Base-by-base conservation (phyloP, 2,797 vertebrate species). In the Balearica regulorum region DNA sequence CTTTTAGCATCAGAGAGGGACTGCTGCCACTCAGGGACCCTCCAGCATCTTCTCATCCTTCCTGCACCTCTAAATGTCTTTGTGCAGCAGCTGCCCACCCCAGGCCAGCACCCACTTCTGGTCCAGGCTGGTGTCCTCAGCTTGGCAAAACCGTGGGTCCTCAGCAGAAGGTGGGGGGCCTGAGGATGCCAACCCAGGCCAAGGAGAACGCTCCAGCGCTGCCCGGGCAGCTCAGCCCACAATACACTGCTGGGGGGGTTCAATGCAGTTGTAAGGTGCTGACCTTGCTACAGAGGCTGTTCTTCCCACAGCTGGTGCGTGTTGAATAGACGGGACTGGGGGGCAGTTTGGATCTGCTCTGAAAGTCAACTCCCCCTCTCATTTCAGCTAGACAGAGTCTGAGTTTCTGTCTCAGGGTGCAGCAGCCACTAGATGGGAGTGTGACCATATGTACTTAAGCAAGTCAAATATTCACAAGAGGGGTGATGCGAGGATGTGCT, bases 391-490 rank as follows among this genome's bases (percentile, higher is more conserved):
- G 17, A 58, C 78, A 55, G 35, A 9, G 14, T 11, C 26, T 2
- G 79, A 54, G 41, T 2, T 11, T 6, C 37, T 12, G 28, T 11
- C 54, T 33, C 46, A 20, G 53, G 4, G 20, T 15, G 75, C 6
- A 0, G 68, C 87, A 84, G 90, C 96, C 96, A 17, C 96, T 96
- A 97, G 96, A 84, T 96, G 96, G 96, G 90, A 94, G 95, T 95
- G 91, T 96, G 72, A 11, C 61, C 82, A 12, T 33, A 41, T 0
- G 16, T 3, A 69, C 53, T 6, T 16, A 8, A 3, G 60, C 35
- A 37, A 48, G 5, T 6, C 41, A 29, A 19, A 1, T 0, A 9
- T 15, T 61, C 10, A 4, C 6, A n/a, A 4, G 28, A 3, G 44
- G 53, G 25, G 28, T 1, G 1, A 3, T 3, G 49, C 1, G 2